Base-by-base conservation (phyloP, 2,888 invertebrate genomes). In the Himalopsyche tibetana region DNA sequence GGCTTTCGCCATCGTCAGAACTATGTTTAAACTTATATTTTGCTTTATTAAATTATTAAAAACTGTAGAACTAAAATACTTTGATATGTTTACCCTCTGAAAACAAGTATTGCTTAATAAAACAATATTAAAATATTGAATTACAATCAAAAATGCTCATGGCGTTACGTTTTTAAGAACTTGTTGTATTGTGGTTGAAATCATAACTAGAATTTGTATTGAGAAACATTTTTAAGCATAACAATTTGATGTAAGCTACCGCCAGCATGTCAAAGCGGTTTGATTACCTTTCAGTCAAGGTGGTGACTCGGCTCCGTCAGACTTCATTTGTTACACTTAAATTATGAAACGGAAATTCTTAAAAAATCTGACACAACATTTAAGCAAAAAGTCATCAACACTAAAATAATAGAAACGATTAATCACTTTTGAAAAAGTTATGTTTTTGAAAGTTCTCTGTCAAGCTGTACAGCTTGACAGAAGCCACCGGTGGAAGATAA, bases 261-360 rank as follows among this genome's bases (percentile, higher is more conserved):
- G 63, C 8, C 63, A 63, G 63, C 63, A 63, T 63, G 63, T 63
- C 63, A n/a, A 63, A 38, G n/a, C 42, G 40, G 80, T 38, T 56
- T 40, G 63, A 12, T 63, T 36, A n/a, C 40, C 4, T 83, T 83
- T 56, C 83, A 56, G 63, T 40, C 83, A 82, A 82, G 82, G 82
- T 19, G 19, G 36, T 28, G 19, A 63, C 19, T 63, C 15, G 19
- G 19, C 19, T 63, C 40, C 12, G 56, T 15, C 36, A 28, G 28
- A 80, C 80, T 82, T 11, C 83, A 56, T 83, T 83, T 83, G 83
- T 56, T 83, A 55, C 83, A 83, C 40, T 83, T 56, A 15, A 40
- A 56, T 83, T 83, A 83, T 56, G 83, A 83, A 83, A 83, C 83
- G 11, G 56, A 56, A 12, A 28, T 56, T 55, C 42, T 80, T 63